A percentile compares a stretch with the other conserved stretches of the same genome.
These are phyloP conservation scores for Grapholita molesta DNA, from an alignment of 1,140 invertebrate species.

Conservation along the genomic window DNA sequence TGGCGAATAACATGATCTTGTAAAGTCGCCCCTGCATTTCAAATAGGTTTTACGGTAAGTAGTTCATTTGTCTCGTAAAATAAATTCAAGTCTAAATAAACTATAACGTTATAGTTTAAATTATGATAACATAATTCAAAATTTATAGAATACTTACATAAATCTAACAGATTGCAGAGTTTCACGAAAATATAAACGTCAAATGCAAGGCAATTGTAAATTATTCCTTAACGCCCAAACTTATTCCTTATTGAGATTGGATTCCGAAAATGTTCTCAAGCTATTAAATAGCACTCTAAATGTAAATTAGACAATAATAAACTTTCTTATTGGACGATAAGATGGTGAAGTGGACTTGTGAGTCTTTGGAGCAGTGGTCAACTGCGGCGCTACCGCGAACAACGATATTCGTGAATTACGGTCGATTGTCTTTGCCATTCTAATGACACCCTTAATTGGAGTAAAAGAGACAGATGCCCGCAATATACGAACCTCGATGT, in stretches of 20 bases:
- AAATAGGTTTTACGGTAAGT: too few species aligned
- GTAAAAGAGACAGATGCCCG: too few species aligned
- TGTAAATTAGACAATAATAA: constrained; percentile 12
- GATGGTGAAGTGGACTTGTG: background rate
- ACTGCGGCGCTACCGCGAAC: too few species aligned
- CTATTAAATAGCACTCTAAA: constrained; percentile 13
- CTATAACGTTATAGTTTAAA: background rate
- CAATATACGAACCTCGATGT: too few species aligned
- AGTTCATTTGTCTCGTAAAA: too few species aligned
- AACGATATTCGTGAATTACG: too few species aligned
- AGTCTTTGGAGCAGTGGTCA: background rate
- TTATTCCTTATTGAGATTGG: background rate
- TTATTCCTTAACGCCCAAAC: background rate
- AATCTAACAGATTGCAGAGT: too few species aligned
- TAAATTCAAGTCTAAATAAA: too few species aligned
- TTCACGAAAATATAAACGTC: background rate
- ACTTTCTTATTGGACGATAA: background rate
- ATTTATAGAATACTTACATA: background rate
- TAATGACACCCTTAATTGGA: too few species aligned
- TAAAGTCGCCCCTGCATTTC: too few species aligned
- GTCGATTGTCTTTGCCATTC: too few species aligned
- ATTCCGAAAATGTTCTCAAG: constrained; percentile 10
- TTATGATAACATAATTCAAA: background rate
- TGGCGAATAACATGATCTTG: too few species aligned
- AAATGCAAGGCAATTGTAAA: background rate